A percentile compares a stretch with the other conserved stretches of the same genome.
Evolutionary conservation across 2,113 vertebrate genomes (phyloP).

Genomic region (Vidua macroura): DNA sequence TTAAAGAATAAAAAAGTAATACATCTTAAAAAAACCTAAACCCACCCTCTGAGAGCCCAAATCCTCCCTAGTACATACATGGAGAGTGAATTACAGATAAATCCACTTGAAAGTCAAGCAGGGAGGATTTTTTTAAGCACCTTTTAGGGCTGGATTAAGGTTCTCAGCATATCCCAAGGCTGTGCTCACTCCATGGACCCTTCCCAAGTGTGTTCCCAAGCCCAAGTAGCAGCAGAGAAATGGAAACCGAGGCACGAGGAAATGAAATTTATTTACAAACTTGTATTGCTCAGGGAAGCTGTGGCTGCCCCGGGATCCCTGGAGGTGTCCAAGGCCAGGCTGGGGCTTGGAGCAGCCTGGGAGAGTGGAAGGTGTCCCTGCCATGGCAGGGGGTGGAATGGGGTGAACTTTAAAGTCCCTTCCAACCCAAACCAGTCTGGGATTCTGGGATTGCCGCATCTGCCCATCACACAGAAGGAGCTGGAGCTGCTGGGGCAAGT

Average conservation of each 20-base stretch:
- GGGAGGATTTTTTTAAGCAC: not conserved
- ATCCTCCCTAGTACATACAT: not conserved
- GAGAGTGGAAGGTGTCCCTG: not conserved
- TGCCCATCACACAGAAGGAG: not conserved
- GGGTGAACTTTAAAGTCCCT: not conserved
- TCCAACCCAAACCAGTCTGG: not conserved
- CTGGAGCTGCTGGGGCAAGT: not conserved
- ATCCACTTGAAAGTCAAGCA: conserved; percentile 3
- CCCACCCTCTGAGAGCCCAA: not conserved
- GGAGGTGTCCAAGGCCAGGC: accelerated
- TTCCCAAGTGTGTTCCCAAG: not conserved
- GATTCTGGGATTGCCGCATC: not conserved
- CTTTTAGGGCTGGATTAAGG: not conserved
- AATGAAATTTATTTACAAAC: accelerated
- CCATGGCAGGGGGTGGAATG: accelerated
- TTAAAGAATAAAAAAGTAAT: not conserved
- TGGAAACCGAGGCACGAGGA: not conserved
- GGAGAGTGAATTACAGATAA: conserved; percentile 1
- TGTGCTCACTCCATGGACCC: not conserved
- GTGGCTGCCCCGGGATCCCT: not conserved
- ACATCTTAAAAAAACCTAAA: not conserved
- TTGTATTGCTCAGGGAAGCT: not conserved
- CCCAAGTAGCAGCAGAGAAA: not conserved
- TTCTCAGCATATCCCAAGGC: not conserved
- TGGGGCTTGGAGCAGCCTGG: not conserved